A percentile compares a stretch with the other conserved stretches of the same genome.
These are phyloP conservation scores for Micromussa lordhowensis DNA, from an alignment of 92 coral and sea anemone genomes.

Conservation along the genomic window DNA sequence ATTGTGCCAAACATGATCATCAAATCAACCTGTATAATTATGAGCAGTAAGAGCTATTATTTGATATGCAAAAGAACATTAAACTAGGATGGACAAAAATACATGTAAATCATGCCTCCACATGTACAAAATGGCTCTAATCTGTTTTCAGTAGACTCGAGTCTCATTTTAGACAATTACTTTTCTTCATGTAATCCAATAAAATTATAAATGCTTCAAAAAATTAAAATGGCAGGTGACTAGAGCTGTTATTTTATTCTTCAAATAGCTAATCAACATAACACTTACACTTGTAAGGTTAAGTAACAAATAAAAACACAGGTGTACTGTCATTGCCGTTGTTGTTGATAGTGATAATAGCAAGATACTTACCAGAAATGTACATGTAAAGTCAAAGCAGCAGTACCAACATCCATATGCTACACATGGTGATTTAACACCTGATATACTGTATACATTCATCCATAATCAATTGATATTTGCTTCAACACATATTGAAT, in stretches of 20 bases:
- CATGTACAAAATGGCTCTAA: not conserved
- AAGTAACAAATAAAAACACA: not conserved
- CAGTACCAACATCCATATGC: not conserved
- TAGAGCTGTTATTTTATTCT: not conserved
- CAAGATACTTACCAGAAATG: not conserved
- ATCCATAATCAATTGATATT: not conserved
- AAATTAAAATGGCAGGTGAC: not conserved
- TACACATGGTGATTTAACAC: not conserved
- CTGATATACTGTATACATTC: not conserved
- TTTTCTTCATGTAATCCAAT: not conserved
- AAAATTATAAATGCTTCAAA: not conserved
- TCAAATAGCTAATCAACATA: not conserved
- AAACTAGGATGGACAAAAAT: not conserved
- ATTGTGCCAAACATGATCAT: not conserved
- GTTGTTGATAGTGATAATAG: conserved; percentile 1
- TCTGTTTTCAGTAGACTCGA: not conserved
- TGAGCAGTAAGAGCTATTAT: too few relatives aligned
- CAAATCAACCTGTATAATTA: not conserved
- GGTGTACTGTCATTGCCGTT: not conserved
- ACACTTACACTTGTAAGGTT: not conserved
- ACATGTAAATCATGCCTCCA: not conserved
- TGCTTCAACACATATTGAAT: not conserved
- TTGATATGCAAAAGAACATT: not conserved
- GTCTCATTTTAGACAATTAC: not conserved
- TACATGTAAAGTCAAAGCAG: not conserved